A percentile compares a stretch with the other conserved stretches of the same genome.
Conservation (phyloP, 2,113 vertebrate species). For the Montifringilla adamsi region DNA sequence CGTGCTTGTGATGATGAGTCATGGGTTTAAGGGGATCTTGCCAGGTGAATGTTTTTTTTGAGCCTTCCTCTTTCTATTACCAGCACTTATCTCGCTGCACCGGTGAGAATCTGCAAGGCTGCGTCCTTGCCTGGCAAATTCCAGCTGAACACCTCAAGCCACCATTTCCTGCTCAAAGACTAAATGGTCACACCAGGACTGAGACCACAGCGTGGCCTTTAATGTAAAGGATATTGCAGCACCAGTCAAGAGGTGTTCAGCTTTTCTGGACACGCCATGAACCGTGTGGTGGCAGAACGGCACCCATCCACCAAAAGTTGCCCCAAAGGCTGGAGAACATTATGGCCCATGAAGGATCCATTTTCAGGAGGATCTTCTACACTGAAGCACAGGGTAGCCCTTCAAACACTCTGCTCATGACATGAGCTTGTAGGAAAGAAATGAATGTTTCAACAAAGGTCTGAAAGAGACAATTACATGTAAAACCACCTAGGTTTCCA, state of each 20-base stretch:
- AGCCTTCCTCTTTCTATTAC: neutral
- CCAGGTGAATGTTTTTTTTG: neutral
- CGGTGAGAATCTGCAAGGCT: neutral
- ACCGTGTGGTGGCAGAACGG: neutral
- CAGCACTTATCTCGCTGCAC: neutral
- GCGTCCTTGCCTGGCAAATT: neutral
- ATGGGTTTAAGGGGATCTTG: neutral
- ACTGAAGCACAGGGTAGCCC: accelerated
- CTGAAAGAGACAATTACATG: neutral
- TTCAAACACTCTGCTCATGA: neutral
- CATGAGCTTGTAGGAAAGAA: neutral
- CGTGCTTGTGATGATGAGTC: neutral
- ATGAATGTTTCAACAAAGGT: neutral
- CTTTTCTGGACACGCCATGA: neutral
- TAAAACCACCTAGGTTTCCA: neutral
- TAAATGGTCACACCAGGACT: neutral
- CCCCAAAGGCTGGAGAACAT: neutral
- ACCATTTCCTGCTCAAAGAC: neutral
- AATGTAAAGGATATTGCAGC: neutral
- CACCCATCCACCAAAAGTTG: neutral
- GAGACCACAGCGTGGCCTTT: neutral
- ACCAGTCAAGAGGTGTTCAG: neutral
- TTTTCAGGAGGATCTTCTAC: neutral
- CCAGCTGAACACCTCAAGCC: neutral
- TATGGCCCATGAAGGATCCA: no score